phyloP scores from a whole-genome alignment of 2,888 invertebrate genomes.

The Stenoptilia bipunctidactyla region DNA sequence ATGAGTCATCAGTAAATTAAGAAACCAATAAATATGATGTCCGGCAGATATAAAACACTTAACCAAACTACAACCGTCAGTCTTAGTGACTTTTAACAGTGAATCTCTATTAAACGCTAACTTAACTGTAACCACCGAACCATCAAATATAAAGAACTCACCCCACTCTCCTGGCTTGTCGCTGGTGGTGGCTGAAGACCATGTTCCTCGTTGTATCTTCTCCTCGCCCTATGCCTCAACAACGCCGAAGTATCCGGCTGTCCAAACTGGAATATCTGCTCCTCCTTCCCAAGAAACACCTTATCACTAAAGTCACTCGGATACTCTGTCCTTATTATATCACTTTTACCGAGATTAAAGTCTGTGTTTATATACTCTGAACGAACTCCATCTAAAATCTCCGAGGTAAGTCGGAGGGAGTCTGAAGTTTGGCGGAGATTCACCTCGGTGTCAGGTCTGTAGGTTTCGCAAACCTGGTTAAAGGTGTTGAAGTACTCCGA shows the following conservation, averaged over 20 bases:
- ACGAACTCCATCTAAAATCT: conserved; percentile 44
- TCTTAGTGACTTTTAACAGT: no score
- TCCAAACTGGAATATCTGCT: conserved; percentile 65
- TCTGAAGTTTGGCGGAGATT: conserved; percentile 54
- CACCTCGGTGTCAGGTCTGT: conserved; percentile 41
- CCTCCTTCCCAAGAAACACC: conserved; percentile 44
- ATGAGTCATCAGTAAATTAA: no score
- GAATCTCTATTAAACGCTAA: no score
- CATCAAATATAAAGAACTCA: conserved; percentile 33
- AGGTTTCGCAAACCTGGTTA: conserved; percentile 58
- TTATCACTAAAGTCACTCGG: conserved; percentile 36
- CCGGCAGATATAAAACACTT: no score
- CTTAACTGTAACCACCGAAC: no score
- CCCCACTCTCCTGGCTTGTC: conserved; percentile 67
- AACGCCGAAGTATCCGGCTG: conserved; percentile 73
- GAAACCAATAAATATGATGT: no score
- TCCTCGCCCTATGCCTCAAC: conserved; percentile 57
- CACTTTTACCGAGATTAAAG: conserved; percentile 21
- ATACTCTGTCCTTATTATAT: conserved; percentile 15
- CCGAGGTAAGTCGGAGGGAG: conserved; percentile 44
- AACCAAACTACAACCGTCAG: no score
- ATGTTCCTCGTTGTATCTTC: conserved; percentile 55
- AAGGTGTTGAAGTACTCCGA: conserved; percentile 61
- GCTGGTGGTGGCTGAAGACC: conserved; percentile 49
- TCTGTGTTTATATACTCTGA: conserved; percentile 24